Evolutionary conservation across 1,140 invertebrate species (phyloP), one percentile per base, ranked within the genome.

Genomic region (Brachionus plicatilis): DNA sequence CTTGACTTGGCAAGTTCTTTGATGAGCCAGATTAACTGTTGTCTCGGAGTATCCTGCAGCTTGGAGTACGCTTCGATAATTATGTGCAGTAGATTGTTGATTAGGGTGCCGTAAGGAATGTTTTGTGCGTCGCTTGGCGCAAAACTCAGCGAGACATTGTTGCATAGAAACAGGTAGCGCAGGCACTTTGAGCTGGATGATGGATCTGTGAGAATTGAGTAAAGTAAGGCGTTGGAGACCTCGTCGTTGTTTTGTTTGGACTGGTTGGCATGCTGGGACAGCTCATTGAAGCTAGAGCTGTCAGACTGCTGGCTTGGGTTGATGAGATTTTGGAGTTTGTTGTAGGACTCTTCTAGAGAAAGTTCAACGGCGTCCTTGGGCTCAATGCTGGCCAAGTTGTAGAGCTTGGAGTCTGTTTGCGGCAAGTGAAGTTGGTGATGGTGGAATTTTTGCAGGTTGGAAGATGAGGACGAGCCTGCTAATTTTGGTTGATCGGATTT

Each of bases 1-100:
- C 93, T 93, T 89, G 94, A 95, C 87, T 94, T 94, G 86, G 98
- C 95, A 91, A 97, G 92, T 91, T 97, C 95, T 85, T 94, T 90
- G 14, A 88, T 85, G 11, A 91, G 82, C 91, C 90, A 91, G 7
- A 91, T 84, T 53, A 91, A 85, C 88, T 91, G 86, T 27, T 65
- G 53, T 12, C 79, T 24, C 9, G 75, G 83, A 65, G 47, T 56
- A 45, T 85, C 60, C 47, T 50, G 41, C 12, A 83, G 33, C 20
- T 75, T 50, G n/a, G 45, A 12, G 14, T 45, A 85, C n/a, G 66
- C 17, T 56, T 60, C 83, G 9, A 33, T 56, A 8, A 85, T 72
- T 37, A 85, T 85, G 24, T 76, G 24, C 29, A 85, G 12, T 12
- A 68, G 33, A 72, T 66, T 85, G 17, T 7, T 72, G 11, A 66